phyloP scores from a whole-genome alignment of 2,797 vertebrate genomes.

The Leuciscus waleckii region DNA sequence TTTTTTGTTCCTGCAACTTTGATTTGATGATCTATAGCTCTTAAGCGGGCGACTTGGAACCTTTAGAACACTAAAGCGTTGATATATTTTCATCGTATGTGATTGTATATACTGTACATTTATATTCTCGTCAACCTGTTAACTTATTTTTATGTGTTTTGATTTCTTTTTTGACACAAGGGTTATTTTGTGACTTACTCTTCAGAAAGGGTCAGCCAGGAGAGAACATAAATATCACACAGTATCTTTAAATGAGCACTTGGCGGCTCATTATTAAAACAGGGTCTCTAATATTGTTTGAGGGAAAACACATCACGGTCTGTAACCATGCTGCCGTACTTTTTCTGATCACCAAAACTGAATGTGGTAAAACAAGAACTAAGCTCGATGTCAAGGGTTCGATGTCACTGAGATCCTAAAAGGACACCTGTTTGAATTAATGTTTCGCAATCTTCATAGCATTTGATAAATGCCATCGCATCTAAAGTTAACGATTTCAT shows the following conservation, averaged over 20 bases:
- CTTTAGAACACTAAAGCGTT: constrained; percentile 77
- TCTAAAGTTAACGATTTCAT: constrained; percentile 56
- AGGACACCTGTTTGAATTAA: constrained; percentile 40
- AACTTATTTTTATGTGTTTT: constrained; percentile 80
- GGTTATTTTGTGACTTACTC: constrained; percentile 56
- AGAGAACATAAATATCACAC: constrained; percentile 59
- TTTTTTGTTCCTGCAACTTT: constrained; percentile 56
- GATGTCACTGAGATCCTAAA: constrained; percentile 19
- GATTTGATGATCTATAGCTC: constrained; percentile 66
- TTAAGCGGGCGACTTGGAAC: constrained; percentile 70
- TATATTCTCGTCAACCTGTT: constrained; percentile 79
- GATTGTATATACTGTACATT: constrained; percentile 87
- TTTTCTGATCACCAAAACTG: constrained; percentile 44
- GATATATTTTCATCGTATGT: constrained; percentile 86
- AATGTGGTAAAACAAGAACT: constrained; percentile 30
- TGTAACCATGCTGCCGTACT: constrained; percentile 31
- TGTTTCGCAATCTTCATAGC: constrained; percentile 54
- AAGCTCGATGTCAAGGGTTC: constrained; percentile 18
- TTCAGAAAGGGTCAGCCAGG: constrained; percentile 51
- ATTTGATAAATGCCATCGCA: constrained; percentile 54
- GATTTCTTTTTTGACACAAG: constrained; percentile 61
- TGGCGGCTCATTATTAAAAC: constrained; percentile 22
- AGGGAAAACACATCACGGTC: constrained; percentile 31
- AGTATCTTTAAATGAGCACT: constrained; percentile 45
- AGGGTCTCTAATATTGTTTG: constrained; percentile 45